Conservation (phyloP, 2,113 vertebrate genomes). For the Dasyurus viverrinus region DNA sequence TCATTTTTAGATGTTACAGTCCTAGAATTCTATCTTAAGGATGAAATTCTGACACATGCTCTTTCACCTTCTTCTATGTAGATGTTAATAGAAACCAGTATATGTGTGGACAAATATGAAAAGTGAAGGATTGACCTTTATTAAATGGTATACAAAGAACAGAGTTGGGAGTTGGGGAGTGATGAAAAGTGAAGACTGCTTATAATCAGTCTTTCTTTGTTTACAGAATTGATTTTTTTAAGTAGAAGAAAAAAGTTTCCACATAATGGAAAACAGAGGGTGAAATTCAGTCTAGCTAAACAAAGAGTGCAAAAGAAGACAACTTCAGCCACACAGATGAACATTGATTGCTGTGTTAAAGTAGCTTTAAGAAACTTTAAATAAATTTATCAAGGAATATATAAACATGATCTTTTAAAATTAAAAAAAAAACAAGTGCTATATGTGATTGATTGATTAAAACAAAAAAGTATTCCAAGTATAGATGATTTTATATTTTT, state of each 20-base stretch:
- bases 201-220: slow-evolving; percentile 17
- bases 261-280: background rate
- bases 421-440: background rate
- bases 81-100: background rate
- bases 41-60: background rate
- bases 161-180: background rate
- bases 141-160: background rate
- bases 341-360: background rate
- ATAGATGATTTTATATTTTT: slow-evolving; percentile 16
- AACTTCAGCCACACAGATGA: background rate
- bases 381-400: background rate
- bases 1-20: background rate
- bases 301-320: background rate
- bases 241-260: slow-evolving; percentile 20
- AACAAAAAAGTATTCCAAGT: background rate
- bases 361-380: background rate
- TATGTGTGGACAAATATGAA: background rate
- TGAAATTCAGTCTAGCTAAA: background rate
- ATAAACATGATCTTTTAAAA: background rate
- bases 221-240: slow-evolving; percentile 41
- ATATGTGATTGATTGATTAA: background rate
- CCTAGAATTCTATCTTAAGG: slow-evolving; percentile 32
- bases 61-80: background rate
- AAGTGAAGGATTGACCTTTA: background rate
- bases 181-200: background rate